Base-by-base conservation (phyloP, 1,140 invertebrate species). In the Drosophila ironensis region DNA sequence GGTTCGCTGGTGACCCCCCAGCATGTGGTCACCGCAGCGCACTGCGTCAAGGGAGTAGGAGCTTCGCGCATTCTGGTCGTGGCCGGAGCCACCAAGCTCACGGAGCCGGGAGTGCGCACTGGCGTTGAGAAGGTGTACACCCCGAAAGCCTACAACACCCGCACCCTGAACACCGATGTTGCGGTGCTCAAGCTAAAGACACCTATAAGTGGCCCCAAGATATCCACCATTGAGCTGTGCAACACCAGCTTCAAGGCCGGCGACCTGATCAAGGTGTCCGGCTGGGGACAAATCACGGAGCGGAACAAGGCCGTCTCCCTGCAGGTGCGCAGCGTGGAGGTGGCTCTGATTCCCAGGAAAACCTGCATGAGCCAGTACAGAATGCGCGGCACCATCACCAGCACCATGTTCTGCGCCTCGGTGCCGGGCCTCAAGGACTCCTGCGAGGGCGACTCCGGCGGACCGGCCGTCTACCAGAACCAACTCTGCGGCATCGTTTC, bases 401-500 rank as follows among this genome's bases (percentile, higher is more conserved):
- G 8, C 25, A 86, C 86, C 11, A 88, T 88, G 87, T 74, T 88
- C 37, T 88, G 87, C 37, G 87, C 87, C 40, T 30, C 80, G 2
- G 42, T 67, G 2, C 53, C 72, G 0, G 87, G 87, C 0, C 22
- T 53, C 1, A 88, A 80, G 73, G 87, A 88, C 52, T 35, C 87
- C 24, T 88, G 87, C 44, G 69, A 81, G 33, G 93, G 93, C 38
- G 94, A 94, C 72, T 92, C 91, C 0, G 94, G 93, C 5, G 93
- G 93, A 8, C 93, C 94, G 4, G 76, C 94, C 0, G 87, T 93
- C 6, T 92, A 92, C 67, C 88, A 91, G 28, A 87, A 88, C 1
- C 87, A 91, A 37, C 82, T 91, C 8, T 90, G 91, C 16, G 93
- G 93, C 0, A 91, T 94, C 5, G 91, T 92, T 44, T 92, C 92